phyloP scores from a whole-genome alignment of 2,888 invertebrate species.

The Xestia sexstrigata region DNA sequence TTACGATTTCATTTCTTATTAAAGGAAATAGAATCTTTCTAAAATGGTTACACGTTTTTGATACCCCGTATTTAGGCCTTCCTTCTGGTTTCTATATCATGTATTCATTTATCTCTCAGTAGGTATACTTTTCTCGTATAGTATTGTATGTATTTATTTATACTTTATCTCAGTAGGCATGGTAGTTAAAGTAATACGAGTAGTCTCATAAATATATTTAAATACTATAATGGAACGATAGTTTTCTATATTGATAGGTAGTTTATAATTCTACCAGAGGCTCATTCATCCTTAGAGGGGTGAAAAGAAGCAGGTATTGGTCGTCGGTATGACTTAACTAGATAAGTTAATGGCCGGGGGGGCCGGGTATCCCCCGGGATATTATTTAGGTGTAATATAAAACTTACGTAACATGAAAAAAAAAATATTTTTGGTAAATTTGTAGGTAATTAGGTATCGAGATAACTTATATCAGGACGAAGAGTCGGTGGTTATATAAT shows the following conservation, averaged over 20 bases:
- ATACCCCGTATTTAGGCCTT: neutral
- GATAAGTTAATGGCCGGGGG: constrained; percentile 3
- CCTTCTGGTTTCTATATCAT: neutral
- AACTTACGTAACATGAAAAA: neutral
- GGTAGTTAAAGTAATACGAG: neutral
- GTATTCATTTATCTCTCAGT: neutral
- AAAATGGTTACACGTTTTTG: neutral
- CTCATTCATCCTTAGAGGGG: constrained; percentile 13
- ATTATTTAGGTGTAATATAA: neutral
- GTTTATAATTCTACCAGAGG: constrained; percentile 7
- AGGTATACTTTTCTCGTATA: neutral
- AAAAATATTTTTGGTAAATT: constrained; percentile 5
- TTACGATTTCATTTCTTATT: neutral
- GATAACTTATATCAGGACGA: neutral
- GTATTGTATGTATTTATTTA: neutral
- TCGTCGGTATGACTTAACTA: constrained; percentile 18
- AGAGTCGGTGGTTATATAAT: neutral
- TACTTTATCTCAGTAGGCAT: neutral
- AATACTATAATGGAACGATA: neutral
- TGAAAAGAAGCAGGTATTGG: constrained; percentile 13
- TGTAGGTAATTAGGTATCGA: neutral
- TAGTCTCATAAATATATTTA: neutral
- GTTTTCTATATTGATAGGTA: constrained; percentile 36
- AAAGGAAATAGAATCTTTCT: neutral
- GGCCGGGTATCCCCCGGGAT: neutral